Percentiles rank a stretch among this genome's conserved stretches.
Evolutionary conservation across 2,797 vertebrate species (phyloP).

Genomic region (Forpus xanthops): DNA sequence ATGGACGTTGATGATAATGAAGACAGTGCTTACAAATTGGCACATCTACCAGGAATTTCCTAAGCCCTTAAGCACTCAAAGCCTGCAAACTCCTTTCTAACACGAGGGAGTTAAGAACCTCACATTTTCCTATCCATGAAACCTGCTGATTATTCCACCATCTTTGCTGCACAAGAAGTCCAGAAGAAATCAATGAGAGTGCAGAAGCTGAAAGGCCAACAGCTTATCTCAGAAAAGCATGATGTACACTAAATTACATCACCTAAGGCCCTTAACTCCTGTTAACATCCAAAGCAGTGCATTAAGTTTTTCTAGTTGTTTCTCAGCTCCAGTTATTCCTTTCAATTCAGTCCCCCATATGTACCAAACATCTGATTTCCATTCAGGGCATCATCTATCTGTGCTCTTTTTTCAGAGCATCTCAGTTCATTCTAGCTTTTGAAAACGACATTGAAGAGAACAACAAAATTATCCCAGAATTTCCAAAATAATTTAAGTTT

Average conservation of each 20-base stretch:
- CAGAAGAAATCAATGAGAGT: not conserved
- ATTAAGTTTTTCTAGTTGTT: not conserved
- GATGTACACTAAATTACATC: not conserved
- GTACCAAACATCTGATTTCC: not conserved
- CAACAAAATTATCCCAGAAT: not conserved
- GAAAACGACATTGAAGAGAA: not conserved
- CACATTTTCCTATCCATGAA: not conserved
- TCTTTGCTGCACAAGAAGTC: not conserved
- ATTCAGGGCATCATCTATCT: not conserved
- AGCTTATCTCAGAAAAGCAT: not conserved
- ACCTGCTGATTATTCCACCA: not conserved
- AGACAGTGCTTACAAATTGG: not conserved
- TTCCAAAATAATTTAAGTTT: not conserved
- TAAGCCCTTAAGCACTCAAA: not conserved
- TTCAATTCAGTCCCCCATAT: not conserved
- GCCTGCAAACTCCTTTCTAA: not conserved
- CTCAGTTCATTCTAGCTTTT: not conserved
- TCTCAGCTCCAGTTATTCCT: not conserved
- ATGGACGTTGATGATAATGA: not conserved
- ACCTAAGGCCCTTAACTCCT: not conserved
- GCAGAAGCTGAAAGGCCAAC: not conserved
- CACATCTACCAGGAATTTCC: not conserved
- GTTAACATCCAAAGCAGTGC: not conserved
- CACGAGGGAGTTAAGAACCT: not conserved
- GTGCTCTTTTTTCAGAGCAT: not conserved